Conservation (phyloP, 2,888 invertebrate species). For the Xestia c-nigrum region DNA sequence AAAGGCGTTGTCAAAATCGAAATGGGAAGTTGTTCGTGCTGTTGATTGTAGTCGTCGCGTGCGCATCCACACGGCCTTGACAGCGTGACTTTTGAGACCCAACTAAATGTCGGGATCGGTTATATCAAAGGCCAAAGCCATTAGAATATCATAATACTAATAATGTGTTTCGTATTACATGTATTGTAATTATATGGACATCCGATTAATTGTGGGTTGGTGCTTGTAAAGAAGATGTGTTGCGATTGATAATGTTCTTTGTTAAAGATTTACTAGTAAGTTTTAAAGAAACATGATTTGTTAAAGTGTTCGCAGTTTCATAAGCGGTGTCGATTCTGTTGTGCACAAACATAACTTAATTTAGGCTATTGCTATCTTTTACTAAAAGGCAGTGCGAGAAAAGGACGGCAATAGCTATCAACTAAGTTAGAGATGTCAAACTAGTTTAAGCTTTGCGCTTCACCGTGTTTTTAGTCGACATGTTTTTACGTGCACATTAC, state of each 20-base stretch:
- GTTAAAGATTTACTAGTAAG: neutral
- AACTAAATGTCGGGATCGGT: slow-evolving; percentile 81
- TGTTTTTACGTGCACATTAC: no score
- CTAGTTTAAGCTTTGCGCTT: no score
- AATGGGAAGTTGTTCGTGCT: neutral
- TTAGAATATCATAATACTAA: slow-evolving; percentile 80
- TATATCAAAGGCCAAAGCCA: slow-evolving; percentile 81
- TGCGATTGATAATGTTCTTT: neutral
- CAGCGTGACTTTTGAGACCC: slow-evolving; percentile 83
- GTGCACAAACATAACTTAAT: no score
- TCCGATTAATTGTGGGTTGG: slow-evolving; percentile 38
- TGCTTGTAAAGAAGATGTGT: neutral
- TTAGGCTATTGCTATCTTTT: no score
- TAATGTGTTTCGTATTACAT: slow-evolving; percentile 72
- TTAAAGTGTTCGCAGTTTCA: no score
- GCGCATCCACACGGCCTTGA: slow-evolving; percentile 79
- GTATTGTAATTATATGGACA: slow-evolving; percentile 61
- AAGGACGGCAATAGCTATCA: no score
- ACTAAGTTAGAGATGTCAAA: no score
- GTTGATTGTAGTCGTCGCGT: slow-evolving; percentile 56
- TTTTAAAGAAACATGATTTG: neutral
- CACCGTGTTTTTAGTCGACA: no score
- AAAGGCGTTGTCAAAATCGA: neutral
- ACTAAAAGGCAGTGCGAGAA: no score
- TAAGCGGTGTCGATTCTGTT: no score